A percentile compares a stretch with the other conserved stretches of the same genome.
Evolutionary conservation across 35 echinoderm and acorn worm genomes (phyloP).

Genomic region (Heliocidaris erythrogramma): DNA sequence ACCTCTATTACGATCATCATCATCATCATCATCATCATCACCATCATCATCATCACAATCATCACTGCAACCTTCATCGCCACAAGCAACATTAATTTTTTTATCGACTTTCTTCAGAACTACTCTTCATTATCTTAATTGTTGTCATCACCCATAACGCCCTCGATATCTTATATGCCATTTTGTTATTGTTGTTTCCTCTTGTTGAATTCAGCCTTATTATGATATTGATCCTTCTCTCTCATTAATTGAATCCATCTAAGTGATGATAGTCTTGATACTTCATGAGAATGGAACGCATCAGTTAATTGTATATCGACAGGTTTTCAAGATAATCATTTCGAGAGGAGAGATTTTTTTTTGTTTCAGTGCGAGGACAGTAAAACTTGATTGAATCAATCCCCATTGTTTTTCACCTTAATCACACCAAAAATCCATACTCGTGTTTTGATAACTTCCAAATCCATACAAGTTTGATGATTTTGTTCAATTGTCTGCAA

Average conservation of each 20-base stretch:
- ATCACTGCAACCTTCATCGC: too few relatives aligned
- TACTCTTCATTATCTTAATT: too few relatives aligned
- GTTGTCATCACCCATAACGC: too few relatives aligned
- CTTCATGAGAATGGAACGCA: neutral
- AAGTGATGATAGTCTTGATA: neutral
- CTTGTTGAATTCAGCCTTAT: neutral
- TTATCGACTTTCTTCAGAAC: too few relatives aligned
- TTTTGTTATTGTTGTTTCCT: neutral
- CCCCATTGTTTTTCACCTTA: neutral
- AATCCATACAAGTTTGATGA: neutral
- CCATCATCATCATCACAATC: too few relatives aligned
- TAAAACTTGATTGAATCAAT: constrained; percentile 1
- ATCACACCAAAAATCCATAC: neutral
- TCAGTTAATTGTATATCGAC: neutral
- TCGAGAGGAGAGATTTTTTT: neutral
- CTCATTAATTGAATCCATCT: neutral
- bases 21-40: too few relatives aligned
- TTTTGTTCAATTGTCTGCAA: neutral
- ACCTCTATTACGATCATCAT: too few relatives aligned
- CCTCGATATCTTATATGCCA: too few relatives aligned
- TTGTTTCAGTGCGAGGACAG: neutral
- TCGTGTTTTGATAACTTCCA: neutral
- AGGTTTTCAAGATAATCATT: neutral
- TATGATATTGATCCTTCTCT: neutral
- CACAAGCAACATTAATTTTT: too few relatives aligned